Evolutionary conservation across 2,888 invertebrate species (phyloP).

Genomic region (Ischnus inquisitorius): DNA sequence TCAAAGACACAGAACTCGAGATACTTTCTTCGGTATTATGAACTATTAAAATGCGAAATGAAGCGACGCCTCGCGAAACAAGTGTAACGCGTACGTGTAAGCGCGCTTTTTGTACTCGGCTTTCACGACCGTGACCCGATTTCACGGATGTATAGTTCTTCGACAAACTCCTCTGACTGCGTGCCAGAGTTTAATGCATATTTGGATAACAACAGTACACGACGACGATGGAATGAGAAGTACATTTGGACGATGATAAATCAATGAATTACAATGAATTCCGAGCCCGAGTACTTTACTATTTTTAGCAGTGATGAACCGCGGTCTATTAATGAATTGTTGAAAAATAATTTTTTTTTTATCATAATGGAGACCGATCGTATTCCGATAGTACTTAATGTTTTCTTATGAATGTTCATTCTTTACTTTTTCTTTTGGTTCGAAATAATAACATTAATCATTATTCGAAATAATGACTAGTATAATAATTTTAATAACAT

Average conservation of each 20-base stretch:
- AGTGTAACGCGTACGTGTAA: neutral
- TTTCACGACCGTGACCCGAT: constrained; percentile 54
- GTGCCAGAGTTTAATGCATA: constrained; percentile 34
- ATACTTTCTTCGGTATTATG: constrained; percentile 4
- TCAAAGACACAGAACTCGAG: constrained; percentile 31
- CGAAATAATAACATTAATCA: too few species aligned
- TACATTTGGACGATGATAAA: neutral
- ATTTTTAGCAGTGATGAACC: too few species aligned
- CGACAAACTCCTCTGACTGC: constrained; percentile 19
- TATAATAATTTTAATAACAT: too few species aligned
- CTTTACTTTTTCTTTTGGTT: too few species aligned
- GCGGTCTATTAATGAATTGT: too few species aligned
- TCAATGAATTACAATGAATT: neutral
- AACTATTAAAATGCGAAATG: constrained; percentile 21
- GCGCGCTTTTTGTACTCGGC: neutral
- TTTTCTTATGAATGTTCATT: too few species aligned
- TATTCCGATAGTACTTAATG: too few species aligned
- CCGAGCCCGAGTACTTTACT: too few species aligned
- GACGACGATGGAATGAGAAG: neutral
- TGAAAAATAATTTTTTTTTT: too few species aligned
- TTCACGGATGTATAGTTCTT: constrained; percentile 23
- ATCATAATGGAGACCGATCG: too few species aligned
- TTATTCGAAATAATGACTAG: too few species aligned
- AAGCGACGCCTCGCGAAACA: constrained; percentile 21
- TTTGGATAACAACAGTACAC: constrained; percentile 3